Conservation (phyloP, 2,888 invertebrate species). For the Lepidocyrtinus sp. region DNA sequence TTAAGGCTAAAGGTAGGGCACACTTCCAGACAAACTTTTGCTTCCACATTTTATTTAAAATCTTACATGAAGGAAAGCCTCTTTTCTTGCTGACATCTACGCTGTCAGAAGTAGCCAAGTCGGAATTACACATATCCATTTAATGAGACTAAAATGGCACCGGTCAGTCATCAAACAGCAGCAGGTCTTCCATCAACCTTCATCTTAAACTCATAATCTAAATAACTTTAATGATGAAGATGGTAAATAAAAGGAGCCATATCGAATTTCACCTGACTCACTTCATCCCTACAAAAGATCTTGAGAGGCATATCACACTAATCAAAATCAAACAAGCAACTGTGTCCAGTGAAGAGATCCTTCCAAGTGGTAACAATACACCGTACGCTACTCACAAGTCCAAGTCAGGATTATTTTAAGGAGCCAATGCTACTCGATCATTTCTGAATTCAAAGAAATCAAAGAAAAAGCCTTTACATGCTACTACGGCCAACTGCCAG, state of each 20-base stretch:
- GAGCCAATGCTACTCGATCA: background rate
- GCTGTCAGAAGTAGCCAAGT: too few relatives aligned
- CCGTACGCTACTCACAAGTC: background rate
- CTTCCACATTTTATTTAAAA: too few relatives aligned
- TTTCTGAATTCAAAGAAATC: background rate
- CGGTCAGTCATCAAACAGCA: background rate
- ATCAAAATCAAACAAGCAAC: background rate
- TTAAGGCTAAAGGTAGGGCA: too few relatives aligned
- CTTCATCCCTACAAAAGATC: too few relatives aligned
- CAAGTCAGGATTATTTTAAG: too few relatives aligned
- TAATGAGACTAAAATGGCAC: background rate
- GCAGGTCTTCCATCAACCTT: background rate
- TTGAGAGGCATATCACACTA: background rate
- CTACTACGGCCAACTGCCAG: too few relatives aligned
- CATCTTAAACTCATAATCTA: background rate
- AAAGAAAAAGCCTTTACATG: too few relatives aligned
- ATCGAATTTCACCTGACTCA: background rate
- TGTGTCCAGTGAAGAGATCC: background rate
- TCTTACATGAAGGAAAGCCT: too few relatives aligned
- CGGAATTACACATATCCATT: too few relatives aligned
- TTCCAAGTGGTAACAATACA: background rate
- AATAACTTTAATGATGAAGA: background rate
- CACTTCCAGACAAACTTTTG: too few relatives aligned
- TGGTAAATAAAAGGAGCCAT: background rate
- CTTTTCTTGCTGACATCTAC: too few relatives aligned